Evolutionary conservation across 2,113 vertebrate genomes (phyloP).

Genomic region (Anoura caudifer): DNA sequence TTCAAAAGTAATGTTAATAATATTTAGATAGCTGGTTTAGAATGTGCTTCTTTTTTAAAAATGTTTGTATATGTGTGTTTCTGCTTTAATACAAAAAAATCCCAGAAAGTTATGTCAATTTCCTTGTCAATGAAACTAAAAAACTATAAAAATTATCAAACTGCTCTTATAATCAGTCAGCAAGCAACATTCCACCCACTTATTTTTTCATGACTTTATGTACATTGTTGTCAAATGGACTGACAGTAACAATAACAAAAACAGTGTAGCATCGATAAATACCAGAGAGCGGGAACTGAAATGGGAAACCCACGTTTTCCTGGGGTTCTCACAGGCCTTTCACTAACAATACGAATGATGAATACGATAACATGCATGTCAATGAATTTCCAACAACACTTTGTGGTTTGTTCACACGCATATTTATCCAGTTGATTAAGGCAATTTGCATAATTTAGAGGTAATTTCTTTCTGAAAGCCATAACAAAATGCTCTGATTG

Average conservation of each 20-base stretch:
- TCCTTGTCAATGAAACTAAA: conserved; percentile 60
- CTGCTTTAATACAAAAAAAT: not conserved
- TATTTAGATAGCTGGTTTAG: not conserved
- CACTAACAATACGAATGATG: conserved; percentile 62
- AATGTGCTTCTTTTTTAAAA: not conserved
- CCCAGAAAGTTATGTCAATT: not conserved
- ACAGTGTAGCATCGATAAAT: conserved; percentile 68
- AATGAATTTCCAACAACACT: conserved; percentile 68
- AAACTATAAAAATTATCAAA: conserved; percentile 54
- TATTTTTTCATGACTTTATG: conserved; percentile 66
- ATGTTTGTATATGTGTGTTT: not conserved
- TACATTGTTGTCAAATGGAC: conserved; percentile 68
- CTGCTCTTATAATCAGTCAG: conserved; percentile 63
- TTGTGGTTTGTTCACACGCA: conserved; percentile 64
- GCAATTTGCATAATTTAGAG: conserved; percentile 78
- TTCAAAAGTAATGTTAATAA: not conserved
- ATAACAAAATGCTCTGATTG: conserved; percentile 72
- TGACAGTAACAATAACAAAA: conserved; percentile 74
- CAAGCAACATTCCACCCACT: conserved; percentile 62
- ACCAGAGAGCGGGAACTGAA: conserved; percentile 47
- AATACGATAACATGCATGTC: conserved; percentile 63
- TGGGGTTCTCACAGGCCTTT: conserved; percentile 15
- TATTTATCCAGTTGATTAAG: conserved; percentile 75
- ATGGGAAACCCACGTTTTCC: conserved; percentile 37
- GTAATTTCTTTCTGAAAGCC: conserved; percentile 75